A percentile compares a stretch with the other conserved stretches of the same genome.
phyloP scores from a whole-genome alignment of 2,888 invertebrate species.

The Lasioglossum oenotherae region DNA sequence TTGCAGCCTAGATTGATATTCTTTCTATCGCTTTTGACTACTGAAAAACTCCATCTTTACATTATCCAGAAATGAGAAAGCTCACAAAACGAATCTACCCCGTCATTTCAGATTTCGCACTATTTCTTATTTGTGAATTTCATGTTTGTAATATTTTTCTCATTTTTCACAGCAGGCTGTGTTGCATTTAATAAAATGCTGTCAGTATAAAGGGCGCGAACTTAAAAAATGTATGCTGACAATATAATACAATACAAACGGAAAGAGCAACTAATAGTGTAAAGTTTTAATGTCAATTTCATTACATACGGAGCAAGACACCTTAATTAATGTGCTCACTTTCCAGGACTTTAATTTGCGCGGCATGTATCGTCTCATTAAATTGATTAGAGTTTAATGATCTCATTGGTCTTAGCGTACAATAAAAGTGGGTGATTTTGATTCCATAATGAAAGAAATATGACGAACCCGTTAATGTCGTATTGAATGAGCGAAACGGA shows the following conservation, averaged over 20 bases:
- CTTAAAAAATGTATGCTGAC: no score
- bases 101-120: no score
- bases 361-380: not conserved
- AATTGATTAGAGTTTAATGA: conserved; percentile 7
- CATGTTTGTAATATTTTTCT: no score
- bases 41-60: no score
- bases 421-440: not conserved
- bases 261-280: not conserved
- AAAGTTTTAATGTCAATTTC: not conserved
- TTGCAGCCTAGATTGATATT: no score
- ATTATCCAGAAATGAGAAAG: no score
- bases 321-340: not conserved
- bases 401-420: not conserved
- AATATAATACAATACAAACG: not conserved
- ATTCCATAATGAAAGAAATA: not conserved
- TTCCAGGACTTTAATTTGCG: not conserved
- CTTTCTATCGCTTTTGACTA: no score
- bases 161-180: no score
- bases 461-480: not conserved
- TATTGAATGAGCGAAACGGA: conserved; percentile 32
- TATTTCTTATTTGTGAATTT: no score
- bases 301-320: not conserved
- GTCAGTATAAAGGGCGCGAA: no score
- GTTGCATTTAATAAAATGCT: no score
- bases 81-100: no score